Conservation (phyloP, 2,797 vertebrate genomes). For the Setipinna tenuifilis region DNA sequence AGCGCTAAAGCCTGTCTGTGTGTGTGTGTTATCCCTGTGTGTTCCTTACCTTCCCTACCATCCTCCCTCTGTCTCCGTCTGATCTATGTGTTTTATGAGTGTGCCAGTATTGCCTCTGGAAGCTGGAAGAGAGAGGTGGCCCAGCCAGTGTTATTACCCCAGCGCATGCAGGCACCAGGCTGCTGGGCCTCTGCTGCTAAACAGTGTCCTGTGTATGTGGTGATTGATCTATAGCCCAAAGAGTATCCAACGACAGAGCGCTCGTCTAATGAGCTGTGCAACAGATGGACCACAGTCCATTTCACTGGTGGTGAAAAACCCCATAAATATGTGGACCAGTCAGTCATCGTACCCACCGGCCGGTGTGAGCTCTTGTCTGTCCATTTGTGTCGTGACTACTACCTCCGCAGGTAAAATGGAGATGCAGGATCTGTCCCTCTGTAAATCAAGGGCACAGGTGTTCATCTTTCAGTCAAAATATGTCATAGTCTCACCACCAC, state of each 20-base stretch:
- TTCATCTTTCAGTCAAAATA: not conserved
- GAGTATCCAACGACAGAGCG: not conserved
- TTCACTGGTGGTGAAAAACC: not conserved
- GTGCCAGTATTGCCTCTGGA: too few relatives aligned
- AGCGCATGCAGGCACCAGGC: not conserved
- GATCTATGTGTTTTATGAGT: too few relatives aligned
- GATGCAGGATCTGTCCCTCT: not conserved
- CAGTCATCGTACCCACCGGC: not conserved
- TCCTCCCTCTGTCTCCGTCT: too few relatives aligned
- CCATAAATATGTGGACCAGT: slow-evolving; percentile 14
- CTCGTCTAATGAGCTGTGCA: not conserved
- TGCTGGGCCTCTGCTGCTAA: not conserved
- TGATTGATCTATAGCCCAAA: slow-evolving; percentile 22
- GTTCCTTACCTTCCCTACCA: too few relatives aligned
- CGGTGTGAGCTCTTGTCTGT: not conserved
- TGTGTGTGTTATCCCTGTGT: too few relatives aligned
- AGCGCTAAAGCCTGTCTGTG: too few relatives aligned
- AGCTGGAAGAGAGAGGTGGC: too few relatives aligned
- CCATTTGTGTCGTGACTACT: not conserved
- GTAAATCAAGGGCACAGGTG: not conserved
- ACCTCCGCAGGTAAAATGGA: not conserved
- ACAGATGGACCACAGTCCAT: slow-evolving; percentile 24
- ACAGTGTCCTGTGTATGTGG: slow-evolving; percentile 1
- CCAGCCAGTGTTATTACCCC: not conserved
- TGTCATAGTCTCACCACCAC: not conserved